These are phyloP conservation scores for Morone saxatilis DNA, from an alignment of 2,113 vertebrate genomes.

Conservation along the genomic window DNA sequence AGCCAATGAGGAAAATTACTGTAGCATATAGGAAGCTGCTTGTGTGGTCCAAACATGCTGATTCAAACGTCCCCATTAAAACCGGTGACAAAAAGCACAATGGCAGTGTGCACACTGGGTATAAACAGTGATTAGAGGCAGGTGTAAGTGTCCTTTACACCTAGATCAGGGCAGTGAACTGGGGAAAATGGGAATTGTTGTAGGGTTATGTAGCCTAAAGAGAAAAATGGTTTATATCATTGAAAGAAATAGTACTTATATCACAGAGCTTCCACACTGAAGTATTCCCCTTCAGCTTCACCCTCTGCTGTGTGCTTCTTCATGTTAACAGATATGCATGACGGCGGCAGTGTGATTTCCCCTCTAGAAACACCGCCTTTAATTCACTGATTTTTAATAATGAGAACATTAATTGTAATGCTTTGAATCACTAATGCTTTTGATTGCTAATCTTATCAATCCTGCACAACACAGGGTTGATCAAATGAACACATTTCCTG, in stretches of 20 bases:
- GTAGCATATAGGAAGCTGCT: slow-evolving; percentile 64
- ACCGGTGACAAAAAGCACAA: slow-evolving; percentile 48
- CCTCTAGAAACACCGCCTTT: slow-evolving; percentile 63
- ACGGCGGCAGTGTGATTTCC: slow-evolving; percentile 62
- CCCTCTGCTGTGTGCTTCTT: slow-evolving; percentile 65
- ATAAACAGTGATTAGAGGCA: slow-evolving; percentile 67
- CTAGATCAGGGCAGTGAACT: slow-evolving; percentile 20
- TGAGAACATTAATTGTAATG: slow-evolving; percentile 68
- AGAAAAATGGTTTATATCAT: slow-evolving; percentile 20
- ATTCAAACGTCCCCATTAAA: slow-evolving; percentile 54
- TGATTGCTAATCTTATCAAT: slow-evolving; percentile 82
- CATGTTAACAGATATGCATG: slow-evolving; percentile 68
- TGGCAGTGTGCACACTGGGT: slow-evolving; percentile 36
- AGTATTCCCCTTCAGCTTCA: slow-evolving; percentile 44
- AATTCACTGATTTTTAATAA: slow-evolving; percentile 70
- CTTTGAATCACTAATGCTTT: slow-evolving; percentile 77
- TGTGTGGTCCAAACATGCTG: slow-evolving; percentile 71
- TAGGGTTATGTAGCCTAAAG: background rate
- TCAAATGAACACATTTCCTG: slow-evolving; percentile 79
- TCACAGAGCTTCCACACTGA: slow-evolving; percentile 24
- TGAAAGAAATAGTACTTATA: slow-evolving; percentile 24
- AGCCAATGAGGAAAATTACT: slow-evolving; percentile 44
- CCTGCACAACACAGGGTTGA: slow-evolving; percentile 74
- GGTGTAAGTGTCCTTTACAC: slow-evolving; percentile 43
- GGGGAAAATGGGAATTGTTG: slow-evolving; percentile 1